phyloP scores from a whole-genome alignment of 2,888 invertebrate species.

The Tridacna gigas region DNA sequence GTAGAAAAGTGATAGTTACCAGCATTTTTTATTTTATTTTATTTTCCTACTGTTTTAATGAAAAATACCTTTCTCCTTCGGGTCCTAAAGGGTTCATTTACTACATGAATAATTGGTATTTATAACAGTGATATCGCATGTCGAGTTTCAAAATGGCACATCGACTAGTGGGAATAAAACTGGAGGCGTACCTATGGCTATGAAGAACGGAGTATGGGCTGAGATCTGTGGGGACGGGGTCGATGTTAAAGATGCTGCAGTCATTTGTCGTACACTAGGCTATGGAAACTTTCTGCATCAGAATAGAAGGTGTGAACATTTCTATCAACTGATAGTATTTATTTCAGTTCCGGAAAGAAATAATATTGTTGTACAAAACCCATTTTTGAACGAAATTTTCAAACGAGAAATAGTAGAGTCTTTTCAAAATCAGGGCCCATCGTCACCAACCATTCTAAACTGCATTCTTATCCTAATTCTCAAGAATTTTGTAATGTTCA shows the following conservation, averaged over 20 bases:
- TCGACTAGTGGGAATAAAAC: background rate
- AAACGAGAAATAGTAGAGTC: background rate
- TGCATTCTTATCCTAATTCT: too few species aligned
- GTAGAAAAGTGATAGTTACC: too few species aligned
- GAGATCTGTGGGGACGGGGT: slow-evolving; percentile 21
- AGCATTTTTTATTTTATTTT: too few species aligned
- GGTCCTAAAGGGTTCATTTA: background rate
- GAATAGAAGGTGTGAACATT: slow-evolving; percentile 7
- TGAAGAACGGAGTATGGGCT: slow-evolving; percentile 13
- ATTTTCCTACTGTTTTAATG: too few species aligned
- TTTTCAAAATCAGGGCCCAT: background rate
- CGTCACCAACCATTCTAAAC: too few species aligned
- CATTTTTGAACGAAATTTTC: background rate
- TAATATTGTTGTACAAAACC: background rate
- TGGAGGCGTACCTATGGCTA: slow-evolving; percentile 9
- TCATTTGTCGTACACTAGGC: slow-evolving; percentile 16
- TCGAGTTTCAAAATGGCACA: background rate
- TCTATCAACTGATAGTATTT: background rate
- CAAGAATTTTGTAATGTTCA: too few species aligned
- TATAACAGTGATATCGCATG: background rate
- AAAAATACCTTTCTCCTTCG: background rate
- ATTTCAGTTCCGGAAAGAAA: background rate
- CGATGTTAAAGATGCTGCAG: slow-evolving; percentile 11
- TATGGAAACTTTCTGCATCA: slow-evolving; percentile 10
- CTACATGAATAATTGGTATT: background rate